phyloP scores from a whole-genome alignment of 2,888 invertebrate species.

The Nymphalis c-album region DNA sequence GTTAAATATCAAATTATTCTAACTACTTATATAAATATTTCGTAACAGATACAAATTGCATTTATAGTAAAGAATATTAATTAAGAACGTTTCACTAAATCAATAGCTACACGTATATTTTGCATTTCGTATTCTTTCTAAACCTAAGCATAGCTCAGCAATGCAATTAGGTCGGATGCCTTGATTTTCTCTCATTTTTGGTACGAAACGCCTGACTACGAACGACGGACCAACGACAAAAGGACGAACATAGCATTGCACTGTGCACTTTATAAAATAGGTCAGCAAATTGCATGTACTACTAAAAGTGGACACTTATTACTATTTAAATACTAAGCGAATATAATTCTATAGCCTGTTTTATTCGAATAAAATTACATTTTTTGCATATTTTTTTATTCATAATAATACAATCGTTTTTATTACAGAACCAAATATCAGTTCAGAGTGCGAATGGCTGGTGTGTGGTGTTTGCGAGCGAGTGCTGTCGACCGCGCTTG shows the following conservation, averaged over 20 bases:
- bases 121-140: slow-evolving; percentile 27
- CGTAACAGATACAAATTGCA: no score
- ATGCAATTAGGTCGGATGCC: slow-evolving; percentile 38
- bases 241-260: slow-evolving; percentile 33
- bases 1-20: no score
- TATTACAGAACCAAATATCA: slow-evolving; percentile 18
- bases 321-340: slow-evolving; percentile 23
- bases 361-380: neutral
- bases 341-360: slow-evolving; percentile 7
- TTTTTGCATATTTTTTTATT: neutral
- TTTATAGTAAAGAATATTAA: slow-evolving; percentile 27
- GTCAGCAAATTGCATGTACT: slow-evolving; percentile 30
- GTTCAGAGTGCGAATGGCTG: slow-evolving; percentile 66
- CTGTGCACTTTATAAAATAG: slow-evolving; percentile 28
- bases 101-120: slow-evolving; percentile 10
- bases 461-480: slow-evolving; percentile 69
- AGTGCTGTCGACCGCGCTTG: slow-evolving; percentile 68
- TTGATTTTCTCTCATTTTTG: slow-evolving; percentile 39
- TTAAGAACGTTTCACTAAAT: neutral
- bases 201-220: slow-evolving; percentile 31
- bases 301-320: slow-evolving; percentile 33
- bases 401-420: neutral
- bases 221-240: slow-evolving; percentile 34
- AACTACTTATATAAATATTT: no score
- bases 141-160: slow-evolving; percentile 35